These are phyloP conservation scores for Amazona guildingii DNA, from an alignment of 2,113 vertebrate species.

Conservation along the genomic window DNA sequence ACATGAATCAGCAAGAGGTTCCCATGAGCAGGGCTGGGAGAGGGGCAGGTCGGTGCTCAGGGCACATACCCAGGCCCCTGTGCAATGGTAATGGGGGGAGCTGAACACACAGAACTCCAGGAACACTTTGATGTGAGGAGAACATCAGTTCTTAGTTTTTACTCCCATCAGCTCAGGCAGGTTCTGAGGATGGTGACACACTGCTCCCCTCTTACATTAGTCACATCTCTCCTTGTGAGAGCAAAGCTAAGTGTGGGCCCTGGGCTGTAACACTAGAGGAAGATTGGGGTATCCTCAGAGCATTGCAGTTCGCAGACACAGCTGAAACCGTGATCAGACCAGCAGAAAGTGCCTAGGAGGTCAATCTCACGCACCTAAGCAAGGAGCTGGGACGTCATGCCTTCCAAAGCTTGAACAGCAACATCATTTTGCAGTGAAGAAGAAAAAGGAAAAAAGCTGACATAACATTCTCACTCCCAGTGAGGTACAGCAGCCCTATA, in stretches of 20 bases:
- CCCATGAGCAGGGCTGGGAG: rapidly evolving
- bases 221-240: background rate
- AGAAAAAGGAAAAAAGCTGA: background rate
- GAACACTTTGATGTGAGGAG: background rate
- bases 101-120: background rate
- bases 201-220: background rate
- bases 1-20: background rate
- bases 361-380: background rate
- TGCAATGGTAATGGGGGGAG: rapidly evolving
- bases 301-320: background rate
- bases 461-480: background rate
- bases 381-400: background rate
- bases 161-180: background rate
- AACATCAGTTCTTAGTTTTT: background rate
- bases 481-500: background rate
- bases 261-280: rapidly evolving
- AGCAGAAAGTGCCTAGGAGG: background rate
- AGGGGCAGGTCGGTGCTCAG: background rate
- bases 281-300: rapidly evolving
- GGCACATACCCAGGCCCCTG: background rate
- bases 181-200: background rate
- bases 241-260: background rate
- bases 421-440: background rate
- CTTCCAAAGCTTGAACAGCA: background rate
- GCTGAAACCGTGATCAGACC: background rate